Base-by-base conservation (phyloP, 2,797 vertebrate species). In the Scolopax rusticola region DNA sequence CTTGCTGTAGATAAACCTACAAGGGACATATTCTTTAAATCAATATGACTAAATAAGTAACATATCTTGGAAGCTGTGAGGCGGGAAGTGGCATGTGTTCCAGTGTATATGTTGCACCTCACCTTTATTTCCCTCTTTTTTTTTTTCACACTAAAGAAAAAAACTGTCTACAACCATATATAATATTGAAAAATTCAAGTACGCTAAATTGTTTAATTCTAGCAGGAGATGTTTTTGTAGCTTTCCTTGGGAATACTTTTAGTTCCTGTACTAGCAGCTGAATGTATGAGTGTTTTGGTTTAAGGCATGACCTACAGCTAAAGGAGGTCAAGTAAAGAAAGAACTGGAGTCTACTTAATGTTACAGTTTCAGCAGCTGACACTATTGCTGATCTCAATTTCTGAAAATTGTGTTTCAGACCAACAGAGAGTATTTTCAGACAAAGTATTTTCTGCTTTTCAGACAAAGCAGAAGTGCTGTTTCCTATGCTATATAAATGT, bases 371-470 rank as follows among this genome's bases (percentile, higher is more conserved):
- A 94, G 69, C 63, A 81, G 57, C 45, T 59, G 67, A 78, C 53
- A 75, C 41, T 94, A 68, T 45, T 85, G 71, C 85, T 96, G 79
- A 93, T 97, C 75, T 85, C 84, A 76, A 20, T 97, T 96, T 96
- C 85, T 91, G 70, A 96, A 91, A 93, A 83, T 63, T 86, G 30
- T 92, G 50, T 96, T 95, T 96, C 83, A 87, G 81, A 61, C 75
- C 9, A 82, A 45, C 17, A 63, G 40, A 51, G 6, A 53, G 14
- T 70, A n/a, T 43, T 87, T 86, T 43, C 68, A 57, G 64, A 36
- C 24, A 74, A 64, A 80, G 32, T n/a, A n/a, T n/a, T n/a, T n/a
- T n/a, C n/a, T n/a, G n/a, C n/a, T 43, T 87, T 86, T 43, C 68
- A 57, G 64, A 36, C 24, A 74, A 64, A 80, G 32, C 17, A 56